Evolutionary conservation across 2,797 vertebrate genomes (phyloP), one percentile per base, ranked within the genome.

Genomic region (Xerus rutilus): DNA sequence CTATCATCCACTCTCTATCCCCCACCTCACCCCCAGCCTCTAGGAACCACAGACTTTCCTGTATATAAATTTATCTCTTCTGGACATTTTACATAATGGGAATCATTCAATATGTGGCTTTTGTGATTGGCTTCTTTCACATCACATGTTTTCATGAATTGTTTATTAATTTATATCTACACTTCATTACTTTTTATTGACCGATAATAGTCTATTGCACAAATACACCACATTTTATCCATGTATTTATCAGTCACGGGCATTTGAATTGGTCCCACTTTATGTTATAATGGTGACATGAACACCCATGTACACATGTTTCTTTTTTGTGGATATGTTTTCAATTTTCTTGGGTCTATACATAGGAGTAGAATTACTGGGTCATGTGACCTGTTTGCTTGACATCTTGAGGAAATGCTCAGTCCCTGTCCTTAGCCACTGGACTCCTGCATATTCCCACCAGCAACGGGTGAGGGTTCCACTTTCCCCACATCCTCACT

Each of bases 121-220:
- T 94, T 15, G 35, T 76, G 30, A 96, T 5, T 72, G 28, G n/a
- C 7, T 82, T 91, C 43, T 78, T 89, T 59, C 62, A 90, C 57
- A 57, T 32, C 78, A 14, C 43, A 86, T 91, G n/a, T 85, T 70
- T 94, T n/a, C 72, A 69, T 90, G 82, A 45, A 67, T 39, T 69
- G 39, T 69, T 15, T n/a, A 89, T 43, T 20, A 23, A 62, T 83
- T 78, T 20, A 21, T 59, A 70, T 35, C 15, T 14, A n/a, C 54
- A 65, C 18, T 91, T 85, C 25, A 47, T 87, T 72, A 52, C 7
- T 89, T 82, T 86, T 64, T 92, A 74, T 17, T 67, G 54, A 64
- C 4, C 85, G 39, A 10, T 62, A 62, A 25, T 62, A 62, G 59
- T 32, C 20, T 43, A 35, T 47, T 89, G 9, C 43, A 59, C 67